Percentiles rank a stretch among this genome's conserved stretches.
phyloP scores from a whole-genome alignment of 1,140 invertebrate species.

The Neomicropteryx cornuta region DNA sequence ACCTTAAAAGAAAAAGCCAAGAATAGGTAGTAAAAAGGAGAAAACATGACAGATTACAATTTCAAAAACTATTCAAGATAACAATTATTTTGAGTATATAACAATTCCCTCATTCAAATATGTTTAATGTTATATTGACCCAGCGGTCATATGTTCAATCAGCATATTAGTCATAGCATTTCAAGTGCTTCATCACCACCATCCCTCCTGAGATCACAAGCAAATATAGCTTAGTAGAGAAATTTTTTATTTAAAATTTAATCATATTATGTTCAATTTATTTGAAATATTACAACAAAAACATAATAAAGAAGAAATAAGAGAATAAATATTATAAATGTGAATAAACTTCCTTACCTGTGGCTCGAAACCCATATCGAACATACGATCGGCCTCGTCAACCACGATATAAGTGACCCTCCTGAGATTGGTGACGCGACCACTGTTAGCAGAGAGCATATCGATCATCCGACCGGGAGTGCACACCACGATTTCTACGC shows the following conservation, averaged over 20 bases:
- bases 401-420: slow-evolving; percentile 95
- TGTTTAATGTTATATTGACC: too few species aligned
- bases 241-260: too few species aligned
- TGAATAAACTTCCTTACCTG: slow-evolving; percentile 49
- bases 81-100: slow-evolving; percentile 1
- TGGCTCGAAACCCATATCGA: slow-evolving; percentile 99
- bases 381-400: slow-evolving; percentile 99
- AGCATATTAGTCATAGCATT: too few species aligned
- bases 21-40: slow-evolving; percentile 4
- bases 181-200: too few species aligned
- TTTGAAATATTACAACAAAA: too few species aligned
- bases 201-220: too few species aligned
- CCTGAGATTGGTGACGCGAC: slow-evolving; percentile 91
- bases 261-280: too few species aligned
- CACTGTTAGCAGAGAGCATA: slow-evolving; percentile 96
- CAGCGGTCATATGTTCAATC: too few species aligned
- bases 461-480: slow-evolving; percentile 99
- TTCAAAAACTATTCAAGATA: background rate
- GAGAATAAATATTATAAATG: slow-evolving; percentile 1
- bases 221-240: too few species aligned
- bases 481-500: slow-evolving; percentile 97
- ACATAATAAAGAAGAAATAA: background rate
- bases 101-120: too few species aligned
- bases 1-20: slow-evolving; percentile 41
- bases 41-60: slow-evolving; percentile 2